Conservation (phyloP, 2,797 vertebrate genomes). For the Gephyroberyx darwinii region DNA sequence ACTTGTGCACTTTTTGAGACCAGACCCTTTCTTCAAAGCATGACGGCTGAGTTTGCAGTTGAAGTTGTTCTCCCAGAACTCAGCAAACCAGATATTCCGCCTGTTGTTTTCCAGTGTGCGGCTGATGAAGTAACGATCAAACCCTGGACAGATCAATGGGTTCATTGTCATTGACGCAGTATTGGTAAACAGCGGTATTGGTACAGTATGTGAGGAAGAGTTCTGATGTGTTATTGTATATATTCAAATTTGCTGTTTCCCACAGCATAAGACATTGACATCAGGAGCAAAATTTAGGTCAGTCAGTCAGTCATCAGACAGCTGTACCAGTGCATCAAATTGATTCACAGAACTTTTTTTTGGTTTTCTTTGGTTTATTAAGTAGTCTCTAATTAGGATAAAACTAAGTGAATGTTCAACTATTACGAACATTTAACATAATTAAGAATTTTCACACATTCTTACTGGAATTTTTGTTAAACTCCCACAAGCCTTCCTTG, state of each 20-base stretch:
- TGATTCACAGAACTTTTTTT: too few species aligned
- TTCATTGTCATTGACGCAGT: constrained; percentile 47
- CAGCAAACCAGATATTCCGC: constrained; percentile 98
- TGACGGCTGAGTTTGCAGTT: constrained; percentile 97
- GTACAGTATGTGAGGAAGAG: constrained; percentile 5
- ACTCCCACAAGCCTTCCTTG: too few species aligned
- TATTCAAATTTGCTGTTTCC: constrained; percentile 11
- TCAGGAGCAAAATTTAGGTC: too few species aligned
- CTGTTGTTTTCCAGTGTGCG: constrained; percentile 98
- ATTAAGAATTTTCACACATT: too few species aligned
- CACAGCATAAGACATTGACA: too few species aligned
- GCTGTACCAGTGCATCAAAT: too few species aligned
- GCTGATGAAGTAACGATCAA: constrained; percentile 98
- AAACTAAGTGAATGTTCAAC: too few species aligned
- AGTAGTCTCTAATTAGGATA: too few species aligned
- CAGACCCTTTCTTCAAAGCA: constrained; percentile 93
- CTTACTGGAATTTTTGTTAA: too few species aligned
- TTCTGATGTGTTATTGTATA: constrained; percentile 8
- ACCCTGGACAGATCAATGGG: constrained; percentile 82
- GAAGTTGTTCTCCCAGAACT: constrained; percentile 99
- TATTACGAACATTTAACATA: too few species aligned
- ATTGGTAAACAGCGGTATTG: constrained; percentile 22
- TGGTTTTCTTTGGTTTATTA: too few species aligned
- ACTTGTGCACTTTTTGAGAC: constrained; percentile 98
- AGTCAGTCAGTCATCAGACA: too few species aligned